phyloP scores from a whole-genome alignment of 2,113 vertebrate genomes.

The Xenopus laevis region DNA sequence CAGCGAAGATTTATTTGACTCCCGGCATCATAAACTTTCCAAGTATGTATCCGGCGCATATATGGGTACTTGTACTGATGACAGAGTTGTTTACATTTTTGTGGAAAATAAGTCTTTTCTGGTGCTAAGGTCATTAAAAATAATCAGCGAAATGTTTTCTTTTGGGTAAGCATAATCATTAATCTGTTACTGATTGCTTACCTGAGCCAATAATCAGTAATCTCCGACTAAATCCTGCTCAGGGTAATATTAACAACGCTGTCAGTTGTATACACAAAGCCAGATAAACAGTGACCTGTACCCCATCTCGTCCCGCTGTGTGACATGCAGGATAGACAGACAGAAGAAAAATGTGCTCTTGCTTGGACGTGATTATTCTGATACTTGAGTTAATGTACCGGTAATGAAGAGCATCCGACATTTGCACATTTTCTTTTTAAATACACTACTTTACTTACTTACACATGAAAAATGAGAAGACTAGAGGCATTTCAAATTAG shows the following conservation, averaged over 20 bases:
- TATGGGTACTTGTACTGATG: slow-evolving; percentile 2
- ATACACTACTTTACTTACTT: too few species aligned
- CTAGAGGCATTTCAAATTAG: too few species aligned
- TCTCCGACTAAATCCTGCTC: slow-evolving; percentile 19
- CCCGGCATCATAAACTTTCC: neutral
- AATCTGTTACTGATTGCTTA: slow-evolving; percentile 43
- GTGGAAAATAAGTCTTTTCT: slow-evolving; percentile 17
- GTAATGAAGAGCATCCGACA: too few species aligned
- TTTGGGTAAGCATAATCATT: slow-evolving; percentile 31
- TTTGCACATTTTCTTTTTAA: too few species aligned
- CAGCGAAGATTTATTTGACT: neutral
- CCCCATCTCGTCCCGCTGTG: slow-evolving; percentile 9
- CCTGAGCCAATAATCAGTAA: slow-evolving; percentile 40
- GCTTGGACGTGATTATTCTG: neutral
- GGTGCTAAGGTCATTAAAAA: slow-evolving; percentile 30
- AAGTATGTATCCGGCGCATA: neutral
- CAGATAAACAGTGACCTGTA: slow-evolving; percentile 38
- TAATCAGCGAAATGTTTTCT: slow-evolving; percentile 26
- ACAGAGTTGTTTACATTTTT: slow-evolving; percentile 19
- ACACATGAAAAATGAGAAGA: too few species aligned
- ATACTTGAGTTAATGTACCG: too few species aligned
- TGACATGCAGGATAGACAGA: slow-evolving; percentile 15
- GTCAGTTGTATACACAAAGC: slow-evolving; percentile 37
- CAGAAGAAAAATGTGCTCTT: neutral
- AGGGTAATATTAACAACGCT: slow-evolving; percentile 31